phyloP scores from a whole-genome alignment of 2,888 invertebrate genomes.

The Megamerina dolium region DNA sequence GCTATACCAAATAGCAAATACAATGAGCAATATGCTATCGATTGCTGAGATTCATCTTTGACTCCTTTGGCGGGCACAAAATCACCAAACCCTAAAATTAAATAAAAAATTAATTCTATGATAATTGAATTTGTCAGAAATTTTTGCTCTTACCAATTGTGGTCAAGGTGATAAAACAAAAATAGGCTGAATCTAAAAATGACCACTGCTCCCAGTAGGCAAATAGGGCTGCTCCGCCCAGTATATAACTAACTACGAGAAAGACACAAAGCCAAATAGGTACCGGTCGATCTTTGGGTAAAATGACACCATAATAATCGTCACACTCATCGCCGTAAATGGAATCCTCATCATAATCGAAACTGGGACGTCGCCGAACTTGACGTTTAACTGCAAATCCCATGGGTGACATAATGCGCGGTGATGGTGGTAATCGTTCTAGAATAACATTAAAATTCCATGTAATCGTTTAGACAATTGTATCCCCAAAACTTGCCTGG shows the following conservation, averaged over 20 bases:
- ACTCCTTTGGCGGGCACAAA: constrained; percentile 74
- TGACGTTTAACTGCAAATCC: constrained; percentile 60
- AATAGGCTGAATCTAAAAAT: constrained; percentile 83
- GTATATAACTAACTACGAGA: constrained; percentile 81
- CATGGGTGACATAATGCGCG: constrained; percentile 63
- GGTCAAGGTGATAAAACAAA: constrained; percentile 89
- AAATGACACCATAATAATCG: constrained; percentile 47
- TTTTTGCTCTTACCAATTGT: constrained; percentile 63
- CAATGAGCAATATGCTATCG: constrained; percentile 79
- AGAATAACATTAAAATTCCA: constrained; percentile 1
- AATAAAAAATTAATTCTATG: constrained; percentile 5
- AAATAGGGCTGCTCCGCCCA: constrained; percentile 83
- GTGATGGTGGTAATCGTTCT: constrained; percentile 50
- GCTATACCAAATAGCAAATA: constrained; percentile 93
- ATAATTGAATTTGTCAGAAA: not conserved
- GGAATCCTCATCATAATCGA: constrained; percentile 58
- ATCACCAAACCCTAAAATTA: constrained; percentile 67
- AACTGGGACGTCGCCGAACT: constrained; percentile 50
- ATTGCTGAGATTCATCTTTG: constrained; percentile 45
- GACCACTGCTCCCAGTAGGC: constrained; percentile 81
- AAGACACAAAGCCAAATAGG: constrained; percentile 87
- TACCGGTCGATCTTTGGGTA: constrained; percentile 58
- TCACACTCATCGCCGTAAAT: constrained; percentile 55
- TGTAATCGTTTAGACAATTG: not conserved
- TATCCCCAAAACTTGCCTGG: constrained; percentile 5